Percentiles rank a stretch among this genome's conserved stretches.
Evolutionary conservation across 2,888 invertebrate genomes (phyloP).

Genomic region (Agrochola macilenta): DNA sequence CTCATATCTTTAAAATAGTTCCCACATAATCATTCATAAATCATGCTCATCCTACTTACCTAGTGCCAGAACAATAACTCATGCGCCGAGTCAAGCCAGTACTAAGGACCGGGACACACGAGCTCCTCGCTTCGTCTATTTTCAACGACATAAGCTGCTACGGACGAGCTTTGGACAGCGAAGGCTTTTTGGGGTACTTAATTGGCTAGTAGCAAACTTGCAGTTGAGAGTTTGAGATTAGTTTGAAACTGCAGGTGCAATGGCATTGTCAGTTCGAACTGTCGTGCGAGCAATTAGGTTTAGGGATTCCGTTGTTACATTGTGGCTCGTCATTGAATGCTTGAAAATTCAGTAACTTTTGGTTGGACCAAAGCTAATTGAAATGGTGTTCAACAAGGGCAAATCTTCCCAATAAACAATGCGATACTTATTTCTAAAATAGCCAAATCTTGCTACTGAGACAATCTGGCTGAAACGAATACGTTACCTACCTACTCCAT

Average conservation of each 20-base stretch:
- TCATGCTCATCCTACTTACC: constrained; percentile 79
- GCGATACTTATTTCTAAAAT: no score
- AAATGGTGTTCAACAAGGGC: not conserved
- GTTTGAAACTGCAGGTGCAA: constrained; percentile 32
- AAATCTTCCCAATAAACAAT: not conserved
- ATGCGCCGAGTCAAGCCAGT: constrained; percentile 64
- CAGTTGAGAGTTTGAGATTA: constrained; percentile 33
- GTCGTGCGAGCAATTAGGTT: constrained; percentile 11
- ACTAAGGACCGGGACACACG: constrained; percentile 46
- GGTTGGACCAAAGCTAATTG: not conserved
- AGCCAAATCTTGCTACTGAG: not conserved
- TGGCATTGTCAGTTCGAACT: constrained; percentile 30
- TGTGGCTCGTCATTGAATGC: not conserved
- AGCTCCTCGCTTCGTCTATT: constrained; percentile 14
- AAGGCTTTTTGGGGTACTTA: constrained; percentile 22
- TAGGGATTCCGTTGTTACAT: not conserved
- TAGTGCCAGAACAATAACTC: constrained; percentile 79
- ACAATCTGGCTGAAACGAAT: not conserved
- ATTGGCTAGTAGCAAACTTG: constrained; percentile 37
- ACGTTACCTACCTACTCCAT: not conserved
- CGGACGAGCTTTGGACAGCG: constrained; percentile 2
- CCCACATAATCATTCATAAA: constrained; percentile 66
- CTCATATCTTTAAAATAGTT: constrained; percentile 38
- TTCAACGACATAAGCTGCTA: constrained; percentile 21
- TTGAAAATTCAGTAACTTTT: not conserved